Evolutionary conservation across 2,797 vertebrate genomes (phyloP), one percentile per base, ranked within the genome.

Genomic region (Anisognathus igniventris): DNA sequence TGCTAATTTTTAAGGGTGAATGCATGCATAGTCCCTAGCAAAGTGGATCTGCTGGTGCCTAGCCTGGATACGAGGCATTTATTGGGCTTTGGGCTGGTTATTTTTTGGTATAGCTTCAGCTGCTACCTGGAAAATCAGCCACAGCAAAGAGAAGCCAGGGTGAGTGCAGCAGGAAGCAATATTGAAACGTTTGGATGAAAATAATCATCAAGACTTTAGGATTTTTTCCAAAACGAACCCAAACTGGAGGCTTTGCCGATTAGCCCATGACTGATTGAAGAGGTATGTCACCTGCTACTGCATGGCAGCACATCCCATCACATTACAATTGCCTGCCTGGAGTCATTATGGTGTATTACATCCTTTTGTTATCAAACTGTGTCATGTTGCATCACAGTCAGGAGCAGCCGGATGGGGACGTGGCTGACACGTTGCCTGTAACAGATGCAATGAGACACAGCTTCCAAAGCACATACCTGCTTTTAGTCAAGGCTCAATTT

Each of bases 1-100:
- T 91, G 91, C 88, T 96, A 90, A 94, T 96, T 97, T 97, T 96
- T 94, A 96, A 98, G 88, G 89, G 53, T 88, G 93, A 92, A 86
- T 66, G 57, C 20, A 1, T 82, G 44, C 20, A 10, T 31, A 57
- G 37, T 68, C 18, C 14, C 9, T 20, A 45, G 54, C 40, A 64
- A 62, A 86, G 75, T 56, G 44, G 25, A 72, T 19, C 21, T 14
- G 30, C 47, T 72, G 53, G 17, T 64, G 40, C 33, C 3, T 25
- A 54, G 56, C 39, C 44, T 35, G 39, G 65, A 58, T n/a, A 40
- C 21, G 37, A 45, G 51, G 30, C 4, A 8, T 57, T 88, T 80
- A 25, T 35, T 76, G 5, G 17, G 28, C 5, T 58, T 80, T 61
- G 17, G 7, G 16, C 6, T 39, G 40, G 19, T 18, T 37, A 4